phyloP scores from a whole-genome alignment of 2,888 invertebrate genomes.

The Eumacrocentrus americanus region DNA sequence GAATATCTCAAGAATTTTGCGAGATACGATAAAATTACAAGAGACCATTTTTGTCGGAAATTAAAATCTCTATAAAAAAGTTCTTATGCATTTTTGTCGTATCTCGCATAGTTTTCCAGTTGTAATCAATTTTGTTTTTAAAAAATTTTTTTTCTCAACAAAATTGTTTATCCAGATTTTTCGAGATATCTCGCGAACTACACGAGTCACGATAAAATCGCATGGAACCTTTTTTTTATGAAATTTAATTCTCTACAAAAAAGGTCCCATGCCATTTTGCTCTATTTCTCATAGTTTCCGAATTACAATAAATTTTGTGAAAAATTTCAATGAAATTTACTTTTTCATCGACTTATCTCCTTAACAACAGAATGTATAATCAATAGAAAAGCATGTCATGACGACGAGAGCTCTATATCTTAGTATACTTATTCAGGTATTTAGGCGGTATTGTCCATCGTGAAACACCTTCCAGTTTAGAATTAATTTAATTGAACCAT shows the following conservation, averaged over 20 bases:
- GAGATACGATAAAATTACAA: not conserved
- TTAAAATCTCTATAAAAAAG: not conserved
- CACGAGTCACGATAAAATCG: too few relatives aligned
- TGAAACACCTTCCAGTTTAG: not conserved
- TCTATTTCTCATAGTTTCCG: not conserved
- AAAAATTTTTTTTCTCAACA: too few relatives aligned
- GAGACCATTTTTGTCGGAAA: not conserved
- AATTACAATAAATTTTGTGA: not conserved
- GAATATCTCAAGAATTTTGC: not conserved
- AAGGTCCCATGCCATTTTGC: too few relatives aligned
- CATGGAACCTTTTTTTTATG: not conserved
- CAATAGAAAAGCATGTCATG: not conserved
- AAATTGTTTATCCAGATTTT: too few relatives aligned
- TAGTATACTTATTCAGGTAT: too few relatives aligned
- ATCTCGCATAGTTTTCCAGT: not conserved
- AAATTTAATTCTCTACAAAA: not conserved
- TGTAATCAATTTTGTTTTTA: too few relatives aligned
- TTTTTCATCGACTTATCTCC: not conserved
- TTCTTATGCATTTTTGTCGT: not conserved
- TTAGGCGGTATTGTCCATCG: too few relatives aligned
- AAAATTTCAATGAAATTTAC: not conserved
- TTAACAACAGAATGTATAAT: not conserved
- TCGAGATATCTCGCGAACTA: not conserved
- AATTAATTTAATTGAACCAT: conserved; percentile 56
- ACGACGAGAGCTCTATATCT: not conserved